Evolutionary conservation across 1,140 invertebrate genomes (phyloP).

Genomic region (Drosophila orena): DNA sequence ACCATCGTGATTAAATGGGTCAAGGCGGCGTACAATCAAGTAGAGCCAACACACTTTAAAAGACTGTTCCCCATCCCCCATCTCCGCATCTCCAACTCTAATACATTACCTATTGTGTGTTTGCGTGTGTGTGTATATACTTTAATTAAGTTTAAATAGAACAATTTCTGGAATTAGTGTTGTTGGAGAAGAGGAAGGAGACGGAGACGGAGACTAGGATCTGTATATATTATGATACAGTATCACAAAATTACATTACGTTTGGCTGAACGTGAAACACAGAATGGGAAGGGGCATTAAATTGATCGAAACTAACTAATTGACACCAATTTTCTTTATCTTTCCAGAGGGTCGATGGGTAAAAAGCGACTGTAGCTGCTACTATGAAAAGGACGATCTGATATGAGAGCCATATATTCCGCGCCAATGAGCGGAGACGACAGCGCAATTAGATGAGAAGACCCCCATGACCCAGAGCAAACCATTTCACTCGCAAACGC

Average conservation of each 20-base stretch:
- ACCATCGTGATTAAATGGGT: constrained; percentile 16
- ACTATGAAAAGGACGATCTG: constrained; percentile 1
- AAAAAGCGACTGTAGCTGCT: constrained; percentile 15
- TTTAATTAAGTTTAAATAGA: too few relatives aligned
- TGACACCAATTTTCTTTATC: constrained; percentile 58
- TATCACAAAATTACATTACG: constrained; percentile 1
- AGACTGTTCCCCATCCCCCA: constrained; percentile 7
- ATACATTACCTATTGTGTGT: too few relatives aligned
- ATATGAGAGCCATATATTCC: constrained; percentile 24
- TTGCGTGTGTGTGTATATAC: too few relatives aligned
- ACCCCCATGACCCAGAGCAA: constrained; percentile 9
- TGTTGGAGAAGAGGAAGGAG: too few relatives aligned
- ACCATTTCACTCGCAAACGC: background rate
- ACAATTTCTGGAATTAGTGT: too few relatives aligned
- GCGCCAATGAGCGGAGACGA: constrained; percentile 1
- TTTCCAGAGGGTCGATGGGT: constrained; percentile 8
- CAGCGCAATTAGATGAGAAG: constrained; percentile 1
- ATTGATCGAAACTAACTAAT: constrained; percentile 51
- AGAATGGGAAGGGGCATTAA: background rate
- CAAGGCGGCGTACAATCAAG: constrained; percentile 7
- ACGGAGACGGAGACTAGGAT: too few relatives aligned
- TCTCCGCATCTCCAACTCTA: too few relatives aligned
- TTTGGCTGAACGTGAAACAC: background rate
- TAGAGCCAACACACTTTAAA: constrained; percentile 1
- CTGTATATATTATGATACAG: too few relatives aligned